Evolutionary conservation across 2,888 invertebrate genomes (phyloP).

Genomic region (Frankliniella fusca): DNA sequence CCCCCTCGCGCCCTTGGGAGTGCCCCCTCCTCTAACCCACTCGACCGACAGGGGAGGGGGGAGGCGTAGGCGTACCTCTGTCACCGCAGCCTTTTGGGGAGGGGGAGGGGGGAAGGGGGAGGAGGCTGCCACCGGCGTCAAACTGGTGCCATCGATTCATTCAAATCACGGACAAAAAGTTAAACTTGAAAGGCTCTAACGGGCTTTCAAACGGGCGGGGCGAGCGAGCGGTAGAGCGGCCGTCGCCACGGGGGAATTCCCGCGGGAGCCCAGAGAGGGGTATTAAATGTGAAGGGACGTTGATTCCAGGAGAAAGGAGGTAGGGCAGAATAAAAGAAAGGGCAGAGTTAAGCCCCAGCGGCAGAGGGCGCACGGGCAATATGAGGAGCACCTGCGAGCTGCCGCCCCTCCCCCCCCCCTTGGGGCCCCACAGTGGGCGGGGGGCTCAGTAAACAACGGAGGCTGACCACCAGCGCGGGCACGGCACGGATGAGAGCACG

Average conservation of each 20-base stretch:
- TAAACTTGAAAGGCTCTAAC: not conserved
- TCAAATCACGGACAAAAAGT: constrained; percentile 1
- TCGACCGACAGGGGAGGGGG: not conserved
- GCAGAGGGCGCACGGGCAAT: not conserved
- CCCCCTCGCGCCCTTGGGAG: not conserved
- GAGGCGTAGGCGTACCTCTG: not conserved
- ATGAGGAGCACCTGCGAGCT: not conserved
- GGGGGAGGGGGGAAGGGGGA: not conserved
- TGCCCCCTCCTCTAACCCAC: not conserved
- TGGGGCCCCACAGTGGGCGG: not conserved
- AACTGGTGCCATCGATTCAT: not conserved
- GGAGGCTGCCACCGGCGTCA: too few relatives aligned
- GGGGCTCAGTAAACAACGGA: not conserved
- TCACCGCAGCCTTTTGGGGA: not conserved
- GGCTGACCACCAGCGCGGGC: not conserved
- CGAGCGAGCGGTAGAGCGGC: not conserved
- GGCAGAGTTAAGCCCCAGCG: not conserved
- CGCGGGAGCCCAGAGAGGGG: not conserved
- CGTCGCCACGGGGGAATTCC: not conserved
- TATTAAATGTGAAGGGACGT: not conserved
- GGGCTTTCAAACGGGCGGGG: not conserved
- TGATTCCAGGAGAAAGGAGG: not conserved
- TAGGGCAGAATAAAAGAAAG: not conserved
- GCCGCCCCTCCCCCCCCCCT: not conserved
- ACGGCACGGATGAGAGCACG: not conserved